phyloP scores from a whole-genome alignment of 1,140 invertebrate species.

The Cyclargus thomasi region DNA sequence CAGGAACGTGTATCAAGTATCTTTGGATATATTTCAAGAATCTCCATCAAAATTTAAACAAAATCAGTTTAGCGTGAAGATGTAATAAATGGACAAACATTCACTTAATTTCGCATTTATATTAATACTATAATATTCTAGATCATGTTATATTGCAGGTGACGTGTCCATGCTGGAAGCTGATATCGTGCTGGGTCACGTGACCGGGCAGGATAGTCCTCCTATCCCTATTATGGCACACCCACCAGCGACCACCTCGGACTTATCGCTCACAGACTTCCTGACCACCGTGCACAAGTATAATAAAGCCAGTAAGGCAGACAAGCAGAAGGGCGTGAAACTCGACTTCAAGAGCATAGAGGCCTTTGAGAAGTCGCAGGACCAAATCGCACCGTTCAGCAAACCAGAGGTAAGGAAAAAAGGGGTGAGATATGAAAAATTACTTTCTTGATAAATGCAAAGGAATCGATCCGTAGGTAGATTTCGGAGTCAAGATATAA shows the following conservation, averaged over 20 bases:
- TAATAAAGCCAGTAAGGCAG: conserved; percentile 52
- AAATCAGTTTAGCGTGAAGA: no score
- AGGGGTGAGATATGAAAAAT: neutral
- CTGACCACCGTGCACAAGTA: conserved; percentile 76
- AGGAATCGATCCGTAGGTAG: neutral
- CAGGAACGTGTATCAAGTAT: no score
- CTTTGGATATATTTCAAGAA: no score
- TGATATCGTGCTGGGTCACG: conserved; percentile 85
- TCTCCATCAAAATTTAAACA: no score
- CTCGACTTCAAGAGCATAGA: conserved; percentile 91
- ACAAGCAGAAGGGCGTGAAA: conserved; percentile 82
- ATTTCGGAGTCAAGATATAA: no score
- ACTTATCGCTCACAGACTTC: conserved; percentile 86
- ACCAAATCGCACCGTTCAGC: conserved; percentile 62
- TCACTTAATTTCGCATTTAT: no score
- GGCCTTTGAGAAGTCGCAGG: conserved; percentile 81
- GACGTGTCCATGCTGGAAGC: conserved; percentile 90
- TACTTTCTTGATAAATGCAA: conserved; percentile 5
- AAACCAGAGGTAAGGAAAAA: conserved; percentile 44
- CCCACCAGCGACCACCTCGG: conserved; percentile 83
- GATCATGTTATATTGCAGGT: conserved; percentile 59
- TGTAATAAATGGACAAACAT: no score
- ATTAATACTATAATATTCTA: no score
- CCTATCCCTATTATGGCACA: conserved; percentile 90
- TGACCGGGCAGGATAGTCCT: conserved; percentile 62